phyloP scores from a whole-genome alignment of 2,797 vertebrate species.

The Hypotaenidia philippensis region DNA sequence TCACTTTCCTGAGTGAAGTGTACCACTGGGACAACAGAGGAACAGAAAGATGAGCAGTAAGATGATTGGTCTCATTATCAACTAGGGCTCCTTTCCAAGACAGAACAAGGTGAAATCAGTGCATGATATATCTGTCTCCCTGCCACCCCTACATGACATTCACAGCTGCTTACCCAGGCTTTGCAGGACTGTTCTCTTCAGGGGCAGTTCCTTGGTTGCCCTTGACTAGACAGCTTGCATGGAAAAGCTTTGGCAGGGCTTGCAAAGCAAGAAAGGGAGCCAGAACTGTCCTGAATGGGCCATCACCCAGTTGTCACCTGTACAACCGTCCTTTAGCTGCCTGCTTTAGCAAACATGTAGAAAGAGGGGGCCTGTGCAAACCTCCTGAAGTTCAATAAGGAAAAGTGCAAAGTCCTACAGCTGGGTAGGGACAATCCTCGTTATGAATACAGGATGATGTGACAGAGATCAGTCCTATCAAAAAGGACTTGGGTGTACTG shows the following conservation, averaged over 20 bases:
- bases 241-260: not conserved
- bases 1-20: not conserved
- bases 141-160: not conserved
- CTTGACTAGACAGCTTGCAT: not conserved
- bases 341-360: not conserved
- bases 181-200: not conserved
- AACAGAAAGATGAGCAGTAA: not conserved
- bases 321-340: not conserved
- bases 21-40: not conserved
- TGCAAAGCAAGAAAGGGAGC: accelerated
- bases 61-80: not conserved
- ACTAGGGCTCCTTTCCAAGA: not conserved
- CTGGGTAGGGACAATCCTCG: too few relatives aligned
- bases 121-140: not conserved
- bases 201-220: not conserved
- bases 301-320: not conserved
- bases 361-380: not conserved
- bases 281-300: not conserved
- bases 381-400: too few relatives aligned
- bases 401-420: too few relatives aligned
- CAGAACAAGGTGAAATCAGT: conserved; percentile 29
- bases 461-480: too few relatives aligned
- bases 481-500: too few relatives aligned
- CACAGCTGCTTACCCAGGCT: not conserved
- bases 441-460: too few relatives aligned